Evolutionary conservation across 2,113 vertebrate genomes (phyloP).

Genomic region (Aramus guarauna): DNA sequence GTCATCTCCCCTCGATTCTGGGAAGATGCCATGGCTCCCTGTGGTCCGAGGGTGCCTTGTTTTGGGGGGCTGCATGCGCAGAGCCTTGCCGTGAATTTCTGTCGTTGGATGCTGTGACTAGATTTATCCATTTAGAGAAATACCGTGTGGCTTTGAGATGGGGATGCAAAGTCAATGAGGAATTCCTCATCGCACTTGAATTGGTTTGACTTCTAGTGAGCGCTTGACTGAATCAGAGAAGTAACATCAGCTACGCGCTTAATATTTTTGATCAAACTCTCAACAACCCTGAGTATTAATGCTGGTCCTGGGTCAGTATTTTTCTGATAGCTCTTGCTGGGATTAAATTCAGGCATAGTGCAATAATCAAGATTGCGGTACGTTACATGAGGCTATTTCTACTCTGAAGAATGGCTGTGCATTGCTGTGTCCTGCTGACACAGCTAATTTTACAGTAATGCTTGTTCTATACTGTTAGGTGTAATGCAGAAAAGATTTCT

Average conservation of each 20-base stretch:
- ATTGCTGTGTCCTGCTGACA: not conserved
- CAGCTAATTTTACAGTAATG: not conserved
- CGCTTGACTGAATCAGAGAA: not conserved
- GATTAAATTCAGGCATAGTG: not conserved
- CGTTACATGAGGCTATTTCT: not conserved
- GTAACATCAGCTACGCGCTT: not conserved
- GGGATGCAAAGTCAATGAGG: not conserved
- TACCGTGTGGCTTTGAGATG: not conserved
- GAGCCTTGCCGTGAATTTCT: not conserved
- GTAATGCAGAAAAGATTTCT: not conserved
- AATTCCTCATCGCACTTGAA: not conserved
- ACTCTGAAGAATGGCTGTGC: not conserved
- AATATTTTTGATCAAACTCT: not conserved
- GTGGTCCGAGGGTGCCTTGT: rapidly evolving
- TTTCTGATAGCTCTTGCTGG: not conserved
- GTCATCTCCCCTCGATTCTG: not conserved
- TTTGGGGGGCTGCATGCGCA: not conserved
- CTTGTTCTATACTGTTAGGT: not conserved
- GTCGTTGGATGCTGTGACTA: not conserved
- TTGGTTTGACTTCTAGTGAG: not conserved
- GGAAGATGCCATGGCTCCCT: not conserved
- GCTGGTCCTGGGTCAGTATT: not conserved
- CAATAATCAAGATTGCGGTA: not conserved
- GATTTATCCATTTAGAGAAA: not conserved
- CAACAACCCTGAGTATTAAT: not conserved